Evolutionary conservation across 2,888 invertebrate species (phyloP), one percentile per base, ranked within the genome.

Genomic region (Cryptophagus acutangulus): DNA sequence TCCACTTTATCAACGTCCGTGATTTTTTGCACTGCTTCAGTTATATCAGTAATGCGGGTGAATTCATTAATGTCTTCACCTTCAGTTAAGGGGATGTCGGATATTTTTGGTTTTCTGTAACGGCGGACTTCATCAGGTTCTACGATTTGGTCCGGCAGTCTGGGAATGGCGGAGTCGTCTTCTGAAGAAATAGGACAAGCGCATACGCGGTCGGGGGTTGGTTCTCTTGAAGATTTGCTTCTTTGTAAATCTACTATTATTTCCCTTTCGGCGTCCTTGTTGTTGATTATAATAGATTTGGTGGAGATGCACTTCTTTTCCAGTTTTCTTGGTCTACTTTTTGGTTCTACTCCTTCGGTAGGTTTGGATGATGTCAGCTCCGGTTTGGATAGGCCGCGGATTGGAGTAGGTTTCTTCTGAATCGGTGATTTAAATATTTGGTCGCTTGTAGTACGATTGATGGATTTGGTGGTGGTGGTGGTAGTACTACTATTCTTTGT

Each of bases 221-320:
- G 81, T 64, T 86, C 86, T 12, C 85, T 70, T 0, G 85, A 84
- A 34, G 85, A 85, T 65, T 81, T 83, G 0, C 84, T 83, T 60
- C 79, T 78, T 60, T 81, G 79, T 33, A 83, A 75, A 60, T 83
- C 81, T 41, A 83, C 78, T 17, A 82, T 74, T n/a, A 82, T 67
- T 52, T 79, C 79, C 55, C 75, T 71, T 43, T 59, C 42, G 49
- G 58, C 43, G 51, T 62, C 44, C 55, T 69, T 54, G 55, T 63
- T 51, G 15, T 69, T 70, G 33, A 75, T 65, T 44, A 74, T 72
- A 4, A 74, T 72, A 0, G 74, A 74, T 57, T 76, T 77, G 1
- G 76, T 76, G 26, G 74, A 71, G 16, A 75, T 66, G 42, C 73
- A 72, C 50, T 72, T 75, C 31, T 47, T 68, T 57, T 48, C 58